Evolutionary conservation across 1,140 invertebrate genomes (phyloP).

Genomic region (Rhagoletis pomonella): DNA sequence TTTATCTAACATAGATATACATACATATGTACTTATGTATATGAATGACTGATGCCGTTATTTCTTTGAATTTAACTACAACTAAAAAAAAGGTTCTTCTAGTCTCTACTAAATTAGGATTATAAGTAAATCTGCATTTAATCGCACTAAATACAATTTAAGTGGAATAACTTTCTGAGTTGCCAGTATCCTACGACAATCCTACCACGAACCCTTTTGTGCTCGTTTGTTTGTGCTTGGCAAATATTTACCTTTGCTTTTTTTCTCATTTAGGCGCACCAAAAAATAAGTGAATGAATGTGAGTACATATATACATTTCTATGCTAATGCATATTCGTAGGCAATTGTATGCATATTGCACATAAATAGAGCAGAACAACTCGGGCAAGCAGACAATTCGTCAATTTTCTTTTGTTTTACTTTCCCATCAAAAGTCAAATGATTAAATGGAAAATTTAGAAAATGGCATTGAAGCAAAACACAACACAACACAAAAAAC

Average conservation of each 20-base stretch:
- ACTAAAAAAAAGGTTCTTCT: too few relatives aligned
- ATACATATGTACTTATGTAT: too few relatives aligned
- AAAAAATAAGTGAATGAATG: neutral
- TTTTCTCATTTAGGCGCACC: neutral
- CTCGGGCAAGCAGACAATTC: constrained; percentile 36
- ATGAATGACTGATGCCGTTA: too few relatives aligned
- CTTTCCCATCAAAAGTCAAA: constrained; percentile 49
- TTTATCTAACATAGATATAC: too few relatives aligned
- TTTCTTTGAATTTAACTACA: too few relatives aligned
- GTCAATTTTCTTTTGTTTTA: constrained; percentile 44
- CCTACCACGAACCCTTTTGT: neutral
- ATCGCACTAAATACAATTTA: too few relatives aligned
- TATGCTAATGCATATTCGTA: neutral
- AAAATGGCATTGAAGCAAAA: constrained; percentile 39
- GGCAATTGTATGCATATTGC: constrained; percentile 34
- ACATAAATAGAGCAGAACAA: constrained; percentile 49
- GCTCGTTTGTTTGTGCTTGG: neutral
- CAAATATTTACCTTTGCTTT: neutral
- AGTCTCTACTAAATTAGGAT: too few relatives aligned
- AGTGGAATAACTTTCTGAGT: neutral
- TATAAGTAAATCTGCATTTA: too few relatives aligned
- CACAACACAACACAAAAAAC: neutral
- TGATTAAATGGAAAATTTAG: constrained; percentile 39
- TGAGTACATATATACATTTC: neutral
- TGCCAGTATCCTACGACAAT: neutral